A percentile compares a stretch with the other conserved stretches of the same genome.
These are phyloP conservation scores for Myiopsitta monachus DNA, from an alignment of 2,113 vertebrate genomes.

Conservation along the genomic window DNA sequence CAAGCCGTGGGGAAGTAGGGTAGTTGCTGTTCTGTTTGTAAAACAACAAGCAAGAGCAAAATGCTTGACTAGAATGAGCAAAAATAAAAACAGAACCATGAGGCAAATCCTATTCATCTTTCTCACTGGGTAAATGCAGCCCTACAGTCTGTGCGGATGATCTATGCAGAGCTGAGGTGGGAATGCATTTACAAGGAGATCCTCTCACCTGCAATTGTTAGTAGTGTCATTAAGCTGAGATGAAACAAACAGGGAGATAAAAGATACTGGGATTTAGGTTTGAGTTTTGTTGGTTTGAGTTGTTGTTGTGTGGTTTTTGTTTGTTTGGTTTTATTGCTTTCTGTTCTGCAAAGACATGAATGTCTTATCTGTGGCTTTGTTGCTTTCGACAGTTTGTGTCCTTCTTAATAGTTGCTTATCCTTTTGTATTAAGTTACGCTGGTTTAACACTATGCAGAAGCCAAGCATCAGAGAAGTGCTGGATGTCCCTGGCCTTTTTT, in stretches of 20 bases:
- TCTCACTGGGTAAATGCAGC: background rate
- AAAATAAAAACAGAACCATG: background rate
- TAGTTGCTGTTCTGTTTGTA: background rate
- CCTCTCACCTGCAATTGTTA: background rate
- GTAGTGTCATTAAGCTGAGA: background rate
- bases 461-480: background rate
- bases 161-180: background rate
- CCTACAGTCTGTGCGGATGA: background rate
- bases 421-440: background rate
- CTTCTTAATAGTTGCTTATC: background rate
- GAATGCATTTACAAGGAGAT: background rate
- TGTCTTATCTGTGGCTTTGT: background rate
- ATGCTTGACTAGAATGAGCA: background rate
- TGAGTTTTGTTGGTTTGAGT: background rate
- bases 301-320: background rate
- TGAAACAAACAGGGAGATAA: background rate
- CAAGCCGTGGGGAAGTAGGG: background rate
- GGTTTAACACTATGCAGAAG: background rate
- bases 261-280: background rate
- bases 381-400: background rate
- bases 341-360: background rate
- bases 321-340: background rate
- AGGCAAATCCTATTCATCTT: background rate
- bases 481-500: background rate
- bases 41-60: background rate